Evolutionary conservation across 2,113 vertebrate species (phyloP).

Genomic region (Hymenochirus boettgeri): DNA sequence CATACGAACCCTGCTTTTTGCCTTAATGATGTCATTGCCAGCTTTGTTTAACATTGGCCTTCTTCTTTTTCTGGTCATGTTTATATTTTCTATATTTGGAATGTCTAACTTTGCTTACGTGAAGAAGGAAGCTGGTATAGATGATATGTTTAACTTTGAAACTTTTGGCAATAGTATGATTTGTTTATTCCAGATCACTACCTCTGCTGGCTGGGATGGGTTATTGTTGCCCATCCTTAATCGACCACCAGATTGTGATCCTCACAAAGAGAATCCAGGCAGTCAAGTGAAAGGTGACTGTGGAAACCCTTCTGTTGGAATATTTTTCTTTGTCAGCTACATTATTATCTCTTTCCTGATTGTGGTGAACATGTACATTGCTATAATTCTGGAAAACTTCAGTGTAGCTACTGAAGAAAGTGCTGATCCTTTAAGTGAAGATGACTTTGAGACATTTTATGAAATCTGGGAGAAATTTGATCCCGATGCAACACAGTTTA

Average conservation of each 20-base stretch:
- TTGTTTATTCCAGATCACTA: conserved; percentile 97
- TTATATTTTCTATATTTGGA: conserved; percentile 98
- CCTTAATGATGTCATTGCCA: conserved; percentile 98
- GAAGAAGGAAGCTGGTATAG: conserved; percentile 89
- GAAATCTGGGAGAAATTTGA: conserved; percentile 99
- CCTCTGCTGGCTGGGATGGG: conserved; percentile 93
- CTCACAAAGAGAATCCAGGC: conserved; percentile 87
- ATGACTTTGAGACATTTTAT: conserved; percentile 98
- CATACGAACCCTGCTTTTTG: conserved; percentile 97
- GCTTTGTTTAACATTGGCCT: conserved; percentile 98
- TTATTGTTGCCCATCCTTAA: conserved; percentile 92
- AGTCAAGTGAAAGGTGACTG: conserved; percentile 90
- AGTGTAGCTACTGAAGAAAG: conserved; percentile 97
- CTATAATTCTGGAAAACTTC: conserved; percentile 98
- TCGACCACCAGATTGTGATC: conserved; percentile 89
- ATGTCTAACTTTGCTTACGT: conserved; percentile 99
- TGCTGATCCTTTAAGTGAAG: conserved; percentile 92
- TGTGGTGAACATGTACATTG: conserved; percentile 98
- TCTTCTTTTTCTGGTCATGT: conserved; percentile 96
- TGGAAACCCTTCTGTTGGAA: conserved; percentile 94
- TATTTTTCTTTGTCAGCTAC: conserved; percentile 98
- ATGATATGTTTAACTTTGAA: conserved; percentile 98
- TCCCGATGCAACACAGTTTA: conserved; percentile 94
- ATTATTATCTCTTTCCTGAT: conserved; percentile 99
- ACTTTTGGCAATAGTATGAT: conserved; percentile 99